A percentile compares a stretch with the other conserved stretches of the same genome.
These are phyloP conservation scores for Vannuccia rotundouncinata DNA, from an alignment of 2,888 invertebrate species.

Conservation along the genomic window DNA sequence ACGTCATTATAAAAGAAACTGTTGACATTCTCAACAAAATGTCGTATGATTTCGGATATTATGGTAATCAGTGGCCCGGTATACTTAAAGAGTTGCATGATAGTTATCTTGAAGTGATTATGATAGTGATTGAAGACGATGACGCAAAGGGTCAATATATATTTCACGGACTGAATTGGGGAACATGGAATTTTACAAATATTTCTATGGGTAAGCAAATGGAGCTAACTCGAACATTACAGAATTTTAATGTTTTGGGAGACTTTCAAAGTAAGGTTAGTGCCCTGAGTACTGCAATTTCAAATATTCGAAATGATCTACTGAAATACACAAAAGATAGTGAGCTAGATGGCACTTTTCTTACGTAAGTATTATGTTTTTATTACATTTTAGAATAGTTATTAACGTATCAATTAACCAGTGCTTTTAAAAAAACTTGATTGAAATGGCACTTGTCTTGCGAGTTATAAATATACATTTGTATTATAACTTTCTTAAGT, in stretches of 20 bases:
- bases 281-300: neutral
- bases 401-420: too few species aligned
- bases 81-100: neutral
- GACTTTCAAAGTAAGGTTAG: neutral
- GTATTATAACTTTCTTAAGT: too few species aligned
- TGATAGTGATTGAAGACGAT: neutral
- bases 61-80: neutral
- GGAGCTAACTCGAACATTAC: neutral
- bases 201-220: neutral
- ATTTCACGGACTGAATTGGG: neutral
- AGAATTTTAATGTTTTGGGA: neutral
- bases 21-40: neutral
- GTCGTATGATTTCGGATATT: neutral
- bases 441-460: too few species aligned
- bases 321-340: neutral
- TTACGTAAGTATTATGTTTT: neutral
- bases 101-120: neutral
- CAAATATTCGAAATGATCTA: neutral
- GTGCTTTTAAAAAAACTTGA: too few species aligned
- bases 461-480: too few species aligned
- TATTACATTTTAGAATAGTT: too few species aligned
- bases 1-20: neutral
- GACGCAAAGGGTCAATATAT: neutral
- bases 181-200: neutral
- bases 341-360: neutral